Base-by-base conservation (phyloP, 2,888 invertebrate genomes). In the Rhaphigaster nebulosa region DNA sequence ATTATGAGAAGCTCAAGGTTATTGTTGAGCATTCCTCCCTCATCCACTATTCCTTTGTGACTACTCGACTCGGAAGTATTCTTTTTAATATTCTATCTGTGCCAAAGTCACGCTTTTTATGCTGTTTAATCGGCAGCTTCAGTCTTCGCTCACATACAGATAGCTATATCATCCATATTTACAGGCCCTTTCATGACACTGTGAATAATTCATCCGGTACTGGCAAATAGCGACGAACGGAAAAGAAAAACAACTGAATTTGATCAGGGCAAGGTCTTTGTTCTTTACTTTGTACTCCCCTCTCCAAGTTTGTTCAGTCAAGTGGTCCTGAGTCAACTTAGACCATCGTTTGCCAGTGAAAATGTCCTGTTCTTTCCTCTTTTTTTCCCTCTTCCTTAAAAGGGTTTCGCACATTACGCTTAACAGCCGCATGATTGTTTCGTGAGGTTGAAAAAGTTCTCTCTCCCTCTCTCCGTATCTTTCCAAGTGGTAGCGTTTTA, bases 211-310 rank as follows among this genome's bases (percentile, higher is more conserved):
- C 70, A 76, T 76, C 34, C 20, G 34, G 70, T 38, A 1, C 70
- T 20, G 15, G 34, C 38, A 76, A 76, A 76, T 76, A 76, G 70
- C 34, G 34, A 76, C 34, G 23, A 38, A 76, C 1, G 70, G 23
- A 76, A 76, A 76, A 76, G 70, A 76, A 76, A 76, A 76, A 76
- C 70, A 76, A 76, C 3, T 34, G 70, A 38, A 76, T 76, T 76
- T 76, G 70, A 76, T 76, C 70, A 76, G 38, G 38, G 8, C 8
- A 23, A 38, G 38, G 20, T 38, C 70, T 76, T 76, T 76, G 70
- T 76, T 76, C 70, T 76, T 10, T 1, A 15, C 29, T 65, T 10
- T 76, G 56, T 38, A 1, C 70, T 8, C 34, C 20, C 34, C 20
- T 23, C 5, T 20, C 38, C 1, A 20, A 76, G 70, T 76, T 76